These are phyloP conservation scores for Dufourea novaeangliae DNA, from an alignment of 1,140 invertebrate species.

Conservation along the genomic window DNA sequence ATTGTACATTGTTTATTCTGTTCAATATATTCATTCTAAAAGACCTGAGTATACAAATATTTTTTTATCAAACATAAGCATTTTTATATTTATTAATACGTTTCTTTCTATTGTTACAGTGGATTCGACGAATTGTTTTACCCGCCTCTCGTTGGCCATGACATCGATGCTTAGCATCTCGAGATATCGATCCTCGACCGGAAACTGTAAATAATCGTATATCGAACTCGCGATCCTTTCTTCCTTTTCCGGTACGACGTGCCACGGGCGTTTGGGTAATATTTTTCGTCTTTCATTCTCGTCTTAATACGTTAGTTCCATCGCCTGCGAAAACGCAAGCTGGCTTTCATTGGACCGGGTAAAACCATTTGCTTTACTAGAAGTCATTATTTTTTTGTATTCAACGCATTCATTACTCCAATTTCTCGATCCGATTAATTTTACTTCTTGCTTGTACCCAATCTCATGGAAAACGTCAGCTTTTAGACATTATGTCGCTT, in stretches of 20 bases:
- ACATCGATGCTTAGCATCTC: constrained; percentile 33
- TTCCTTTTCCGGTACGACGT: constrained; percentile 73
- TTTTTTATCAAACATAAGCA: too few relatives aligned
- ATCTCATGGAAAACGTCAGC: constrained; percentile 52
- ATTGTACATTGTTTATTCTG: too few relatives aligned
- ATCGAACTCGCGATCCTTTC: constrained; percentile 49
- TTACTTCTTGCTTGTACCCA: constrained; percentile 24
- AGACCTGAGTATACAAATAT: too few relatives aligned
- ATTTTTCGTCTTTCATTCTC: constrained; percentile 71
- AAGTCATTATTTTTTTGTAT: constrained; percentile 23
- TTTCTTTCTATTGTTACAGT: not conserved
- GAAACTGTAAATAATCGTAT: constrained; percentile 40
- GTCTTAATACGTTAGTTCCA: constrained; percentile 58
- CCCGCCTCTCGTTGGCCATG: constrained; percentile 1
- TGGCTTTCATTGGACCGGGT: constrained; percentile 64
- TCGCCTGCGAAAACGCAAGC: constrained; percentile 50
- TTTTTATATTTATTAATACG: not conserved
- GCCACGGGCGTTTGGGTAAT: constrained; percentile 68
- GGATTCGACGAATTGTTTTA: not conserved
- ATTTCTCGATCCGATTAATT: constrained; percentile 16
- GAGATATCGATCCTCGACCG: constrained; percentile 43
- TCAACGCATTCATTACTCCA: constrained; percentile 16
- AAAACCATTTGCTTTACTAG: constrained; percentile 42
- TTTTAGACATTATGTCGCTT: constrained; percentile 36
- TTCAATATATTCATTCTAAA: too few relatives aligned